Base-by-base conservation (phyloP, 2,888 invertebrate species). In the Desoria tigrina region DNA sequence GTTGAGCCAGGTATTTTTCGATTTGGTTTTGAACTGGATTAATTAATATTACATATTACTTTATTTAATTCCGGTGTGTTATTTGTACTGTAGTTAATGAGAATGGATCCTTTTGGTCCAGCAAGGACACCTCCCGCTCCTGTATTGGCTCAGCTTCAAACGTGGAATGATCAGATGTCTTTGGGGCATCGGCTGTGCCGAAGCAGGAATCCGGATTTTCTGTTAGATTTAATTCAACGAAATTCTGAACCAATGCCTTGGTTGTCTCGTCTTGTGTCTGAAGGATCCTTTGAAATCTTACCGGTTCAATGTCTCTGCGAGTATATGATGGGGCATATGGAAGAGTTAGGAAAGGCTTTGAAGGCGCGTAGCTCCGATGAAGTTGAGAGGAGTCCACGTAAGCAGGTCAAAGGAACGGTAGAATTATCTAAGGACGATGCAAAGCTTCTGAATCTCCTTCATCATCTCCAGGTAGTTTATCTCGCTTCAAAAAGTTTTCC, bases 301-400 rank as follows among this genome's bases (percentile, higher is more conserved):
- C 97, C 97, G 0, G 94, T 97, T n/a, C 96, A 96, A 79, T 97
- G 96, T 79, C 84, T 98, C 56, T 97, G 97, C 83, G 97, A 97
- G 83, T 96, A 96, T 82, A 84, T 97, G 56, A 85, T 95, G 1
- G 82, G 83, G 71, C 81, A 81, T 60, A 70, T 73, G 14, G 73
- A 74, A 9, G 66, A 63, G 27, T 50, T 72, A 68, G 60, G 23
- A 53, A 60, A 37, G 58, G 61, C 45, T 37, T 32, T 55, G 51
- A 39, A 9, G 39, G 39, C 39, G 39, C 9, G 16, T 9, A 16
- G 16, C 7, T n/a, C 18, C 4, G 14, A 42, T 68, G 74, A 74
- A 32, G 66, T 70, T 86, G 88, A 68, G 80, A 82, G 16, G 85
- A 85, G 61, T 45, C 78, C 72, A 2, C 71, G 76, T 61, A 72